A percentile compares a stretch with the other conserved stretches of the same genome.
These are phyloP conservation scores for Bembecia ichneumoniformis DNA, from an alignment of 2,888 invertebrate genomes.

Conservation along the genomic window DNA sequence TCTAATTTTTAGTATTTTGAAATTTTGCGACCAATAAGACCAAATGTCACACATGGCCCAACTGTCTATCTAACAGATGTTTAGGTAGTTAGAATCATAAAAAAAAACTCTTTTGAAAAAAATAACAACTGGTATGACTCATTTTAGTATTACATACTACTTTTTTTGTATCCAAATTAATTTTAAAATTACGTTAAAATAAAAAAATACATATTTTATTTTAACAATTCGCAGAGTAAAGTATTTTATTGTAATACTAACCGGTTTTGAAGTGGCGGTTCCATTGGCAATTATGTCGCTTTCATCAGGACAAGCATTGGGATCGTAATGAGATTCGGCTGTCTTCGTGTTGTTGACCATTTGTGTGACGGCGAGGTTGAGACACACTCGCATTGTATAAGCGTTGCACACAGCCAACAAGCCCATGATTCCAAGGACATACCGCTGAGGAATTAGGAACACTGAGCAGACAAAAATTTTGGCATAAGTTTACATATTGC, in stretches of 20 bases:
- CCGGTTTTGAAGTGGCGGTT: slow-evolving; percentile 45
- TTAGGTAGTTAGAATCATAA: too few relatives aligned
- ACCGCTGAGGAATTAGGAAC: slow-evolving; percentile 78
- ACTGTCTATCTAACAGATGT: too few relatives aligned
- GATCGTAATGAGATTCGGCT: slow-evolving; percentile 38
- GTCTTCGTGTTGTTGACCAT: slow-evolving; percentile 70
- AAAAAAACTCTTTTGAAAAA: too few relatives aligned
- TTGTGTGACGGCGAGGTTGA: slow-evolving; percentile 80
- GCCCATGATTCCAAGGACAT: slow-evolving; percentile 82
- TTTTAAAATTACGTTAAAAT: too few relatives aligned
- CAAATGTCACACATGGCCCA: too few relatives aligned
- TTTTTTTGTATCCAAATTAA: too few relatives aligned
- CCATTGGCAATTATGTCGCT: slow-evolving; percentile 41
- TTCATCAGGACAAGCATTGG: slow-evolving; percentile 55
- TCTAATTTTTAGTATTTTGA: too few relatives aligned
- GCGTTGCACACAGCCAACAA: slow-evolving; percentile 81
- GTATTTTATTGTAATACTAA: slow-evolving; percentile 21
- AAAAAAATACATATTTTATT: too few relatives aligned
- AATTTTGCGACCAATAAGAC: too few relatives aligned
- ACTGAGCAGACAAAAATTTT: slow-evolving; percentile 54
- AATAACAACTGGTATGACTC: too few relatives aligned
- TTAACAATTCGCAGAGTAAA: background rate
- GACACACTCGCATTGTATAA: slow-evolving; percentile 81
- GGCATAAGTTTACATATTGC: background rate
- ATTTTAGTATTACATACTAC: too few relatives aligned